Evolutionary conservation across 1,140 invertebrate genomes (phyloP), one percentile per base, ranked within the genome.

Genomic region (Palaemon carinicauda): DNA sequence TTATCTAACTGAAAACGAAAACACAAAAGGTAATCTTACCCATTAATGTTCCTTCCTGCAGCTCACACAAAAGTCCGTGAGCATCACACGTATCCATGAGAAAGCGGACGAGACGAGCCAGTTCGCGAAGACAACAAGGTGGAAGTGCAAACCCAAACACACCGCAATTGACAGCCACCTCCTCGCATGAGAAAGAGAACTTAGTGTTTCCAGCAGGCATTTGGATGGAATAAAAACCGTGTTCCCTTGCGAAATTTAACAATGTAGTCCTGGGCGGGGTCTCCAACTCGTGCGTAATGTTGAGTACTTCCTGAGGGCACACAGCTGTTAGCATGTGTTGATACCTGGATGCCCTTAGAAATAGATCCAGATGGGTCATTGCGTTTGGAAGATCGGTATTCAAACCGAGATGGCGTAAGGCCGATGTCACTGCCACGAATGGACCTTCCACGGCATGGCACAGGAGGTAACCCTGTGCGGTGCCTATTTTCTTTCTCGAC

Each of bases 21-120:
- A 50, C 17, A 10, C 14, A 50, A 50, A 51, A 41, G 3, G 2
- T n/a, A 51, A 54, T 19, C 73, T 69, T 29, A 88, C 87, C 87
- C 7, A 88, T 41, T 1, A 88, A 80, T 1, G 87, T 77, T 41
- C 87, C 87, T 27, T 88, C 87, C 54, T 88, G 87, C 71, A 88
- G 87, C 74, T 88, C 87, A 54, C 87, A 88, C 50, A 82, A 53
- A 21, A 84, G 60, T 0, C 80, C 80, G 21, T 83, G 77, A 17
- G 77, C 80, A 12, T 82, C 79, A 21, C 87, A 88, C 33, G 50
- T 80, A 56, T 81, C 87, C 87, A 88, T 75, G 19, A 60, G n/a
- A 80, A 80, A 83, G 21, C 82, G 80, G 27, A 88, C 65, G 19
- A 88, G 87, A 10, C 15, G 27, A 19, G 82, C 81, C 50, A 88